phyloP scores from a whole-genome alignment of 2,113 vertebrate species.

The Parotia lawesii region DNA sequence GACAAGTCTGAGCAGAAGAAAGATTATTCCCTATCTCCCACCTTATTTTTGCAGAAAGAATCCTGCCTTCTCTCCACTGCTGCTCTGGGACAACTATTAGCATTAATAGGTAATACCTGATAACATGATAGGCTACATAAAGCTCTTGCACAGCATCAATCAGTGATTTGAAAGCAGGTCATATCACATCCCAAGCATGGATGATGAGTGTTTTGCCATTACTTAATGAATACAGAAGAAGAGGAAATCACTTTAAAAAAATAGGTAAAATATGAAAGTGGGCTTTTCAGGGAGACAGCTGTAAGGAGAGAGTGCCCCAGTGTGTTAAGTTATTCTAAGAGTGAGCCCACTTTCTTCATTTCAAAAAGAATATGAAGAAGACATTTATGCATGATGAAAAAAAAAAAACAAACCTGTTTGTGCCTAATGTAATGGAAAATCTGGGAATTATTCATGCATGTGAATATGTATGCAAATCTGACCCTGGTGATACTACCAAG shows the following conservation, averaged over 20 bases:
- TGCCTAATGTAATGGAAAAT: slow-evolving; percentile 45
- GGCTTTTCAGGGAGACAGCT: background rate
- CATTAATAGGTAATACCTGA: background rate
- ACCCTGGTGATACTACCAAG: background rate
- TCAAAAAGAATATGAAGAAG: background rate
- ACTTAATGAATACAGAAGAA: background rate
- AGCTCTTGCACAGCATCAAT: background rate
- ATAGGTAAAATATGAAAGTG: background rate
- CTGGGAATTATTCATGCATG: slow-evolving; percentile 10
- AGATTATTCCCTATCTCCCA: background rate
- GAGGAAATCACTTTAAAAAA: background rate
- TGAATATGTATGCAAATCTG: slow-evolving; percentile 22
- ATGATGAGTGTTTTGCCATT: background rate
- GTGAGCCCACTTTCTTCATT: background rate
- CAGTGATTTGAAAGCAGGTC: background rate
- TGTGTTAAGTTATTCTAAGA: background rate
- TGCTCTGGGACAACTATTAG: background rate
- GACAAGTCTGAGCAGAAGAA: background rate
- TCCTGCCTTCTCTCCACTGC: background rate
- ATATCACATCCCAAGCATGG: background rate
- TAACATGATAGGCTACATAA: background rate
- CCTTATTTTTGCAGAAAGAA: background rate
- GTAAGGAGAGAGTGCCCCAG: background rate
- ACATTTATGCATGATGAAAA: background rate
- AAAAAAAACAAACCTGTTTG: background rate